Evolutionary conservation across 2,888 invertebrate species (phyloP).

Genomic region (Sesamia inferens): DNA sequence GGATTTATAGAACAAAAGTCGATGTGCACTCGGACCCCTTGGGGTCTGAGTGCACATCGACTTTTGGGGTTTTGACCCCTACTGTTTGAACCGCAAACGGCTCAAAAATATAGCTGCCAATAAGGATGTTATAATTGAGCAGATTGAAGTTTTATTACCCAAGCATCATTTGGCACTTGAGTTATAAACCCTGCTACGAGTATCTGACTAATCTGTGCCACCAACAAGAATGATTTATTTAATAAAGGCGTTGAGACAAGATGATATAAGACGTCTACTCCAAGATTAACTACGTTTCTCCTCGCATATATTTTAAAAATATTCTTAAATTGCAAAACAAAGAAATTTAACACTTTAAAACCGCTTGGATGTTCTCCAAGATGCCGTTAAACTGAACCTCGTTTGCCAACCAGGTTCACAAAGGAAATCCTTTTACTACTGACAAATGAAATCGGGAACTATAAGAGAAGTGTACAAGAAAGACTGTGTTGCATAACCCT

Average conservation of each 20-base stretch:
- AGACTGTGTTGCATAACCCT: conserved; percentile 27
- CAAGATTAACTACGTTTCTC: neutral
- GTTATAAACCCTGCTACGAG: no score
- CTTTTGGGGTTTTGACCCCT: no score
- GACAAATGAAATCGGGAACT: conserved; percentile 69
- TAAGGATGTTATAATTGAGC: no score
- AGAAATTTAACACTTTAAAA: conserved; percentile 58
- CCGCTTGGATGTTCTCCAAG: conserved; percentile 55
- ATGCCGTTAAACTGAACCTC: conserved; percentile 37
- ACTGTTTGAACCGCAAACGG: no score
- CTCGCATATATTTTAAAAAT: conserved; percentile 14
- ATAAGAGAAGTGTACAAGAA: conserved; percentile 57
- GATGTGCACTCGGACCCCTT: no score
- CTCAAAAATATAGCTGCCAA: no score
- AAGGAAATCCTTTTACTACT: conserved; percentile 42
- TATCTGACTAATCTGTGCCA: neutral
- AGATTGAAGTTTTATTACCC: no score
- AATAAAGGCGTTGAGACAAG: neutral
- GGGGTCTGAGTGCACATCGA: no score
- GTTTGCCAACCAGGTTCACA: conserved; percentile 42
- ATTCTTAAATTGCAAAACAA: conserved; percentile 36
- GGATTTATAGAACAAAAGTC: no score
- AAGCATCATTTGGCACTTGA: no score
- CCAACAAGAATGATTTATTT: neutral
- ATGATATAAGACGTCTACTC: neutral